Evolutionary conservation across 2,113 vertebrate species (phyloP), one percentile per base, ranked within the genome.

Genomic region (Puntigrus tetrazona): DNA sequence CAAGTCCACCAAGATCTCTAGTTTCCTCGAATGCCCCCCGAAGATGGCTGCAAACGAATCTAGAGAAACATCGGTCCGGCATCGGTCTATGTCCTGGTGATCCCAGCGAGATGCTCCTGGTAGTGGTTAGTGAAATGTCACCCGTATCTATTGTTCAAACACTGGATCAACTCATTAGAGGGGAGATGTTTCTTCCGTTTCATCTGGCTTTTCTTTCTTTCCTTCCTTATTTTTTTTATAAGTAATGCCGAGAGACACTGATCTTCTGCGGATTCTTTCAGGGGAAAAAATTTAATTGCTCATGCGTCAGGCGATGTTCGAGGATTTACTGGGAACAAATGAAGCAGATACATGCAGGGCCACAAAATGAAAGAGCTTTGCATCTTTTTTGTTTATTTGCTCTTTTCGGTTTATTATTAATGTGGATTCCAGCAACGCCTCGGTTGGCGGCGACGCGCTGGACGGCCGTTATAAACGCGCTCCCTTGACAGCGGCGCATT

Each of bases 221-320:
- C 31, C n/a, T n/a, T n/a, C n/a, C n/a, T n/a, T n/a, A n/a, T 76
- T 65, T 5, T 78, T 84, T 79, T 65, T 73, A 76, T 41, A 47
- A 80, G 61, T 74, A 80, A 61, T 29, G 81, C 61, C 7, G 27
- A 10, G 72, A n/a, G 69, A 79, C 59, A 52, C 74, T 36, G 79
- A 78, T 84, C 72, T 78, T 52, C 27, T 47, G 78, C 34, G 22
- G 74, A 79, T 73, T 83, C 84, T 85, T 82, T 78, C 43, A 85
- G 75, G 80, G 57, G 80, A 65, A 72, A 65, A 77, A 61, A 31
- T 85, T 80, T 86, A 85, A 85, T 85, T 85, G 87, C 55, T 75
- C 27, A 29, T 70, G 81, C 50, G 55, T 67, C 75, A 36, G 18
- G 80, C 55, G n/a, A 69, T 47, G 75, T 77, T 67, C 55, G 20